Percentiles rank a stretch among this genome's conserved stretches.
These are phyloP conservation scores for Synodontis membranacea DNA, from an alignment of 2,113 vertebrate species.

Conservation along the genomic window DNA sequence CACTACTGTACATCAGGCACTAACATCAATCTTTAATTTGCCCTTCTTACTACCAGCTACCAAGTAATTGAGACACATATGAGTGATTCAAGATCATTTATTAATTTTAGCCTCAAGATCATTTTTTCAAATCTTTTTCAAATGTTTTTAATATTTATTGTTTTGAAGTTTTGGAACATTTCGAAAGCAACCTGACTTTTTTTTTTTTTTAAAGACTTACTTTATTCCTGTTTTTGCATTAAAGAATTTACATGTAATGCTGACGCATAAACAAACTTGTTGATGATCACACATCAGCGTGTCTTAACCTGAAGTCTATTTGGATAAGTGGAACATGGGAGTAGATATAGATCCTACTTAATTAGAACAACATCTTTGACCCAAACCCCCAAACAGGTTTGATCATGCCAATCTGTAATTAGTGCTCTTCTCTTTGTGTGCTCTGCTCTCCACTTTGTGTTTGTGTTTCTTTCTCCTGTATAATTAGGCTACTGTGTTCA, in stretches of 20 bases:
- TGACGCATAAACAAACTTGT: constrained; percentile 25
- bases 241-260: background rate
- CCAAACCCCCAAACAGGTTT: constrained; percentile 51
- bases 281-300: background rate
- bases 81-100: background rate
- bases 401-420: constrained; percentile 56
- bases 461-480: constrained; percentile 50
- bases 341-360: constrained; percentile 45
- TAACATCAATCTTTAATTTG: background rate
- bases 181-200: background rate
- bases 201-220: too few species aligned
- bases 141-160: background rate
- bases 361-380: constrained; percentile 53
- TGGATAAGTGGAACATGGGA: constrained; percentile 20
- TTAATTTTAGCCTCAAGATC: background rate
- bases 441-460: constrained; percentile 36
- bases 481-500: constrained; percentile 59
- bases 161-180: background rate
- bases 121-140: too few species aligned
- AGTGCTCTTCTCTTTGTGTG: constrained; percentile 46
- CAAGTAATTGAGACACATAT: background rate
- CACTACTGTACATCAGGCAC: background rate
- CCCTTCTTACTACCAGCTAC: background rate
- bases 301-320: constrained; percentile 22
- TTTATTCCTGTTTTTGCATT: background rate